A percentile compares a stretch with the other conserved stretches of the same genome.
Conservation (phyloP, 2,797 vertebrate species). For the Okamejei kenojei region DNA sequence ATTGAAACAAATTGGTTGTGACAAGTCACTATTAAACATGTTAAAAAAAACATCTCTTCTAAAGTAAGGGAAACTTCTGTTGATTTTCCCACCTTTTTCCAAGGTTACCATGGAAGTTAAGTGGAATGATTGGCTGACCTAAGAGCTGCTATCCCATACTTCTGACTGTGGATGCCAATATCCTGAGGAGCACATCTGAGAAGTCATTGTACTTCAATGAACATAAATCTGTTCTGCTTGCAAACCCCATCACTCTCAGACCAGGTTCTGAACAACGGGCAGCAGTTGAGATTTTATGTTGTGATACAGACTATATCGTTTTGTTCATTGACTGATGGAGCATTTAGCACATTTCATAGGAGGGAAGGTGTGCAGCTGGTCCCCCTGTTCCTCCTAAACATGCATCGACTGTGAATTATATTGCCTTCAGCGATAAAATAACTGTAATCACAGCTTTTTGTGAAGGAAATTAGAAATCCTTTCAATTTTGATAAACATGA, state of each 20-base stretch:
- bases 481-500: not conserved
- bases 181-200: not conserved
- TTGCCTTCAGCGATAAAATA: not conserved
- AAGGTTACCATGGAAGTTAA: not conserved
- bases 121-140: not conserved
- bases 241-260: not conserved
- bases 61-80: not conserved
- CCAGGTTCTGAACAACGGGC: not conserved
- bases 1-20: not conserved
- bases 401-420: not conserved
- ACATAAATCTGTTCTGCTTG: not conserved
- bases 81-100: not conserved
- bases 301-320: not conserved
- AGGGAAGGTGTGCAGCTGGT: not conserved
- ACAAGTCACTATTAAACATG: not conserved
- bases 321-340: not conserved
- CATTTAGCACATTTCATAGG: not conserved
- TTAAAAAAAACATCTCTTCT: not conserved
- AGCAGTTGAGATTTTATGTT: not conserved
- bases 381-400: not conserved
- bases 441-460: not conserved
- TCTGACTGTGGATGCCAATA: not conserved
- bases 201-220: not conserved
- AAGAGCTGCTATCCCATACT: not conserved
- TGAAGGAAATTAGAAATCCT: not conserved